Evolutionary conservation across 92 coral and sea anemone species (phyloP).

Genomic region (Chrysogorgia sp.): DNA sequence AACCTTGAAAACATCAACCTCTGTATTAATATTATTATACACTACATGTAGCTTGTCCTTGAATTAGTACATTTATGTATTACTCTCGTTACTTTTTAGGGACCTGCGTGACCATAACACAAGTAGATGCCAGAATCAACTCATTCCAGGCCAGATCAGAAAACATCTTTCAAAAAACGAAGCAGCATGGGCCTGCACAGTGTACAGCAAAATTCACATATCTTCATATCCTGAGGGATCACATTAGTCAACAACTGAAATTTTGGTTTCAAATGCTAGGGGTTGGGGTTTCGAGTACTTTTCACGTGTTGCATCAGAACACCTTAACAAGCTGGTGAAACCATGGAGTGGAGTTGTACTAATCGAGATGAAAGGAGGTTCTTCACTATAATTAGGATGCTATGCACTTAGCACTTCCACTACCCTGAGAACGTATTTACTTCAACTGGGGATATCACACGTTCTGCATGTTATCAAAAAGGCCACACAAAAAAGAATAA

Average conservation of each 20-base stretch:
- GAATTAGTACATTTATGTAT: too few relatives aligned
- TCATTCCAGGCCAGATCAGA: slow-evolving; percentile 44
- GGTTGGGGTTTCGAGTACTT: slow-evolving; percentile 45
- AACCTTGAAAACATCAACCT: too few relatives aligned
- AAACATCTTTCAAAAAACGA: slow-evolving; percentile 42
- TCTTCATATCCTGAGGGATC: slow-evolving; percentile 47
- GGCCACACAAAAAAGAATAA: slow-evolving; percentile 55
- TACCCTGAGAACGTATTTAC: slow-evolving; percentile 34
- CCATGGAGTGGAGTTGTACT: slow-evolving; percentile 46
- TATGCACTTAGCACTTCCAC: slow-evolving; percentile 25
- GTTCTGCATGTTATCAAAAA: slow-evolving; percentile 53
- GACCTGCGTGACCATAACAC: slow-evolving; percentile 47
- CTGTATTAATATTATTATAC: too few relatives aligned
- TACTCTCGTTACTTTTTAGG: slow-evolving; percentile 14
- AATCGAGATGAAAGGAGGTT: slow-evolving; percentile 29
- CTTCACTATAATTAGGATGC: slow-evolving; percentile 3
- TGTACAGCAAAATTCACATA: slow-evolving; percentile 51
- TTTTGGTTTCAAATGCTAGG: slow-evolving; percentile 43
- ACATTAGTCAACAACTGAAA: slow-evolving; percentile 45
- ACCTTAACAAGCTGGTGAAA: slow-evolving; percentile 38
- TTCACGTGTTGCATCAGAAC: slow-evolving; percentile 48
- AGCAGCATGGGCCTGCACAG: slow-evolving; percentile 59
- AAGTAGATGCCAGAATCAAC: slow-evolving; percentile 35
- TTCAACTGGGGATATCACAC: slow-evolving; percentile 36
- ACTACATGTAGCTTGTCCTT: too few relatives aligned